phyloP scores from a whole-genome alignment of 2,888 invertebrate species.

The Acanthacorydalis orientalis region DNA sequence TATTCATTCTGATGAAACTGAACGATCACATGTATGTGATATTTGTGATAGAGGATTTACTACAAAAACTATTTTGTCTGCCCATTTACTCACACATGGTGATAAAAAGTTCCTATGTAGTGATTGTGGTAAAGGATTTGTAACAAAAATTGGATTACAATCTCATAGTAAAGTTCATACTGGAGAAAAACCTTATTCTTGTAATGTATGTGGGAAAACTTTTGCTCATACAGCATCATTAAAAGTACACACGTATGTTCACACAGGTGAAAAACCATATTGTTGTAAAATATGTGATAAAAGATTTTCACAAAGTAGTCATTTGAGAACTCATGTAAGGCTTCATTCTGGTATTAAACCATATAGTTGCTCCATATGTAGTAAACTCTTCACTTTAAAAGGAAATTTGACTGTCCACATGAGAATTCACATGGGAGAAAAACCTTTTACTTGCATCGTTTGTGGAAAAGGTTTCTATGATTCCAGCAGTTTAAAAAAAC shows the following conservation, averaged over 20 bases:
- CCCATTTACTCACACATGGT: neutral
- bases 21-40: neutral
- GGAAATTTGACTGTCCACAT: conserved; percentile 12
- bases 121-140: conserved; percentile 18
- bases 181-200: conserved; percentile 15
- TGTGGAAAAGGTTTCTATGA: conserved; percentile 12
- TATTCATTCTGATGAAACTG: neutral
- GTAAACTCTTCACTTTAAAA: conserved; percentile 10
- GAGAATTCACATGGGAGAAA: conserved; percentile 13
- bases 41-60: neutral
- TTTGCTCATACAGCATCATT: conserved; percentile 18
- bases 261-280: conserved; percentile 18
- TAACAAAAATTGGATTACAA: conserved; percentile 16
- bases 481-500: conserved; percentile 13
- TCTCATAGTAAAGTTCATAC: conserved; percentile 16
- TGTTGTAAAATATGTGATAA: conserved; percentile 10
- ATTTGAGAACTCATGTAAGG: conserved; percentile 9
- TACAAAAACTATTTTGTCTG: neutral
- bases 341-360: conserved; percentile 10
- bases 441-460: conserved; percentile 11
- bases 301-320: conserved; percentile 8
- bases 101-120: conserved; percentile 13
- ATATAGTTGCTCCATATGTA: conserved; percentile 9
- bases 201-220: conserved; percentile 17
- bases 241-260: conserved; percentile 18